Evolutionary conservation across 1,140 invertebrate genomes (phyloP), one percentile per base, ranked within the genome.

Genomic region (Lanistes nyassanus): DNA sequence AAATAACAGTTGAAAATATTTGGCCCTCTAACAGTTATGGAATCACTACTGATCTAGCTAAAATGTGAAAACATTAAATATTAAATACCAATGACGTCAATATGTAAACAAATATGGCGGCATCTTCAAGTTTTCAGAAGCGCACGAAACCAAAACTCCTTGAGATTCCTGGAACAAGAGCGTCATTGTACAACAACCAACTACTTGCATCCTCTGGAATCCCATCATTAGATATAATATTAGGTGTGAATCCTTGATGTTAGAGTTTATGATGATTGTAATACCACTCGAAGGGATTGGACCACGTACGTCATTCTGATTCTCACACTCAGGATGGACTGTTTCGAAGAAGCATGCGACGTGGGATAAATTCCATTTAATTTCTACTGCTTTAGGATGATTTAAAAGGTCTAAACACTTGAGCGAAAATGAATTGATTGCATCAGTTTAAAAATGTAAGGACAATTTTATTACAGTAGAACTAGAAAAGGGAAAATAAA

Each of bases 181-280:
- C 91, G 13, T 93, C 92, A 42, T 83, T 92, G 67, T 92, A 92
- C 83, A 94, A 93, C 85, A 92, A 92, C 39, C 93, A 94, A 83
- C 86, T 94, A 66, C 89, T 94, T 36, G 88, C 93, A 34, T 94
- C 93, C 11, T 92, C 92, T 58, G 94, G 94, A 34, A 92, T 94
- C 80, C 92, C 92, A 42, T 93, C 93, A n/a, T 81, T 94, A 53
- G 93, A 94, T 89, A 87, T 91, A 79, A 87, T 93, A 76, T 88
- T 94, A 81, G 93, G 93, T 84, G 80, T 74, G 65, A 56, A n/a
- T 64, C 21, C 26, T 36, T 23, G 21, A 31, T 65, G 3, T 5
- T 6, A 67, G 0, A 37, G 4, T n/a, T 42, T 5, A 13, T 37
- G 2, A 19, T 42, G 21, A 67, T 23, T 21, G 11, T 42, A n/a